These are phyloP conservation scores for Gadus chalcogrammus DNA, from an alignment of 2,113 vertebrate species.

Conservation along the genomic window DNA sequence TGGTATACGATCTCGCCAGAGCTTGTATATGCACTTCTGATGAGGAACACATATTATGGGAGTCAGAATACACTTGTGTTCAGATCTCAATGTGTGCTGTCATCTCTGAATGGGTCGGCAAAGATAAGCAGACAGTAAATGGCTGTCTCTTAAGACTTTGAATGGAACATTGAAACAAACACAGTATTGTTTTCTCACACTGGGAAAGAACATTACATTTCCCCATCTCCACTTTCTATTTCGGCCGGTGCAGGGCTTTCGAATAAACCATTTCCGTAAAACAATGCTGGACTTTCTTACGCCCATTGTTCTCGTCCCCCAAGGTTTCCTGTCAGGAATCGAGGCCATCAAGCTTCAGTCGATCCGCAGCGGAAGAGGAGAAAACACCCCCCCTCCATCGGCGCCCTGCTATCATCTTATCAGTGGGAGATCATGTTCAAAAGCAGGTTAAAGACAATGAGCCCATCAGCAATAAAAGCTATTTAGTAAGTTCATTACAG, in stretches of 20 bases:
- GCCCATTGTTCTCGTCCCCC: constrained; percentile 28
- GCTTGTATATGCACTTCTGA: constrained; percentile 48
- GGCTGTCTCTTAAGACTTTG: no score
- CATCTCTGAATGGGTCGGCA: constrained; percentile 37
- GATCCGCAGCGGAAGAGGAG: not conserved
- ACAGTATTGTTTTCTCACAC: no score
- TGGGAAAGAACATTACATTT: no score
- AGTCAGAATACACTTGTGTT: not conserved
- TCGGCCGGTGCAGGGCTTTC: constrained; percentile 1
- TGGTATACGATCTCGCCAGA: constrained; percentile 38
- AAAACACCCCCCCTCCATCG: not conserved
- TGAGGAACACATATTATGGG: constrained; percentile 39
- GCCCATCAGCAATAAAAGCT: constrained; percentile 31
- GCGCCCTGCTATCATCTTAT: constrained; percentile 33
- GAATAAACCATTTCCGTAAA: constrained; percentile 21
- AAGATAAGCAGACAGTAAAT: no score
- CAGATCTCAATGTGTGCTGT: constrained; percentile 34
- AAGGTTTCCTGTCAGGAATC: constrained; percentile 15
- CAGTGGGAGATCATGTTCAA: constrained; percentile 22
- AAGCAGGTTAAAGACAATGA: constrained; percentile 36
- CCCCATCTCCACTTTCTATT: not conserved
- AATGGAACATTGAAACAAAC: constrained; percentile 27
- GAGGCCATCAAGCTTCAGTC: constrained; percentile 15
- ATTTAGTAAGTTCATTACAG: constrained; percentile 20
- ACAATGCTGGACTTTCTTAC: constrained; percentile 10